Evolutionary conservation across 64 coral and sea anemone genomes (phyloP).

Genomic region (Montipora capricornis): DNA sequence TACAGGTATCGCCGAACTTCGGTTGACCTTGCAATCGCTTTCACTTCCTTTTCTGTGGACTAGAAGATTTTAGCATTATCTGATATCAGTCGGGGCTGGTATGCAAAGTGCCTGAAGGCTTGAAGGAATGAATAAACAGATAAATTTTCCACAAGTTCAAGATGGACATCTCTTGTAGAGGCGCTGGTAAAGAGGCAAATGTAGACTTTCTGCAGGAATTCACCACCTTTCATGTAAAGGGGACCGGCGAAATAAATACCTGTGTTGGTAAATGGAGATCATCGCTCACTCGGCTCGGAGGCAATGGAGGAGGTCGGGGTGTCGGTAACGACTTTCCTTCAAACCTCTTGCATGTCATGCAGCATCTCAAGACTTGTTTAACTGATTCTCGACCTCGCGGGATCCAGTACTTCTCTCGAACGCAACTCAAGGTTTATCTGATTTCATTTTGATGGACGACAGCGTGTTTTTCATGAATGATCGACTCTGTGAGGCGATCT

Average conservation of each 20-base stretch:
- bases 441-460: not conserved
- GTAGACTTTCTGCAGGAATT: constrained; percentile 48
- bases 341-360: not conserved
- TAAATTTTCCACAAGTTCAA: constrained; percentile 44
- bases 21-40: no score
- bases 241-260: constrained; percentile 47
- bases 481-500: constrained; percentile 28
- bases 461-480: constrained; percentile 40
- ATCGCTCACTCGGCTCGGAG: not conserved
- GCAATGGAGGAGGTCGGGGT: not conserved
- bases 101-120: constrained; percentile 55
- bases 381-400: not conserved
- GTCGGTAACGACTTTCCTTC: not conserved
- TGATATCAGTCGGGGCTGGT: constrained; percentile 47
- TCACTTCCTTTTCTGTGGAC: no score
- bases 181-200: constrained; percentile 55
- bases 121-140: constrained; percentile 41
- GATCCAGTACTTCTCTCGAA: not conserved
- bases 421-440: not conserved
- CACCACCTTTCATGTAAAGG: constrained; percentile 17
- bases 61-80: constrained; percentile 55
- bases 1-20: no score
- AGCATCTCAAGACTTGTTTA: not conserved
- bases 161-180: not conserved
- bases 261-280: constrained; percentile 47